Evolutionary conservation across 2,888 invertebrate species (phyloP).

Genomic region (Epinotia nisella): DNA sequence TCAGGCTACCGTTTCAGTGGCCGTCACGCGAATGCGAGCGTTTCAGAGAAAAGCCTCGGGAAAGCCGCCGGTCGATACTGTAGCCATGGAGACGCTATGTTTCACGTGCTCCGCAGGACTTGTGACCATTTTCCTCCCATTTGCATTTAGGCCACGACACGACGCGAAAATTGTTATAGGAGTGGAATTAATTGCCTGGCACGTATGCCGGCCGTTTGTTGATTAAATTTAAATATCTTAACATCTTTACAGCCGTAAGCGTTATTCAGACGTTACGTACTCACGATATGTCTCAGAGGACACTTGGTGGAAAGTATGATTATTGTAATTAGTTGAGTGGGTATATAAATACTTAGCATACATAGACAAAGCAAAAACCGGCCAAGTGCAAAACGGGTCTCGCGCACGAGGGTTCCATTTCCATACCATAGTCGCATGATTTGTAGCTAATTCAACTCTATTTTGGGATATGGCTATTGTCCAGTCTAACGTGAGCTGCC

Average conservation of each 20-base stretch:
- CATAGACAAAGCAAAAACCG: slow-evolving; percentile 26
- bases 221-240: slow-evolving; percentile 33
- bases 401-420: too few relatives aligned
- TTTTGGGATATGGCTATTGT: too few relatives aligned
- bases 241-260: slow-evolving; percentile 23
- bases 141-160: slow-evolving; percentile 81
- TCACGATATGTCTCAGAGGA: slow-evolving; percentile 30
- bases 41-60: slow-evolving; percentile 80
- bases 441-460: too few relatives aligned
- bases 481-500: too few relatives aligned
- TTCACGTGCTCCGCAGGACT: slow-evolving; percentile 73
- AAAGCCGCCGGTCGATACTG: slow-evolving; percentile 82
- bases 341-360: slow-evolving; percentile 28
- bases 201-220: slow-evolving; percentile 29
- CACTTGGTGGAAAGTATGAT: slow-evolving; percentile 33
- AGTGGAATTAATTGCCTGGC: slow-evolving; percentile 55
- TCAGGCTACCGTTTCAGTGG: slow-evolving; percentile 75
- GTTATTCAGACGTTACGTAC: slow-evolving; percentile 27
- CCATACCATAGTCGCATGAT: too few relatives aligned
- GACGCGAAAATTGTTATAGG: slow-evolving; percentile 64
- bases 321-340: slow-evolving; percentile 14
- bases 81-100: slow-evolving; percentile 79
- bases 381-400: too few relatives aligned
- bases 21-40: slow-evolving; percentile 77
- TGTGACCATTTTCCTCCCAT: slow-evolving; percentile 70